Percentiles rank a stretch among this genome's conserved stretches.
These are phyloP conservation scores for Ennomos quercinarius DNA, from an alignment of 2,888 invertebrate genomes.

Conservation along the genomic window DNA sequence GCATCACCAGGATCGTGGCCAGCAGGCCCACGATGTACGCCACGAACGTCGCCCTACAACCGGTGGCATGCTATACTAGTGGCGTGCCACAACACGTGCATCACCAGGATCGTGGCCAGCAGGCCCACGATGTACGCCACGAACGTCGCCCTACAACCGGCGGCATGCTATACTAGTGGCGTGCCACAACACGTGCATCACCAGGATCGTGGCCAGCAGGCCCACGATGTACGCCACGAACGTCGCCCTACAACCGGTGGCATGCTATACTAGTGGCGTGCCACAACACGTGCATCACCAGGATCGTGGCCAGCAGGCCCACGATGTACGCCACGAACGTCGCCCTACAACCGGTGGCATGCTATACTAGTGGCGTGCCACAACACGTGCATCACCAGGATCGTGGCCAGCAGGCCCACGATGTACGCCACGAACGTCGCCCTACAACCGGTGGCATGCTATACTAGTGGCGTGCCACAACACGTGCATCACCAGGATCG, in stretches of 20 bases:
- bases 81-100: no score
- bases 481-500: conserved; percentile 98
- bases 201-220: conserved; percentile 96
- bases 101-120: no score
- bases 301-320: conserved; percentile 96
- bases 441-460: conserved; percentile 42
- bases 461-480: conserved; percentile 99
- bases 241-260: conserved; percentile 83
- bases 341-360: conserved; percentile 65
- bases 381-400: conserved; percentile 99
- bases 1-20: no score
- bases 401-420: conserved; percentile 96
- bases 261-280: no score
- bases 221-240: conserved; percentile 97
- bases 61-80: no score
- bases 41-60: no score
- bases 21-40: no score
- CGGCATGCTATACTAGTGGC: no score
- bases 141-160: conserved; percentile 88
- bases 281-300: conserved; percentile 99
- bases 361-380: no score
- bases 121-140: conserved; percentile 97
- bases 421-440: conserved; percentile 97
- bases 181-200: conserved; percentile 99
- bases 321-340: conserved; percentile 97